Evolutionary conservation across 2,888 invertebrate species (phyloP).

Genomic region (Ecdyonurus torrentis): DNA sequence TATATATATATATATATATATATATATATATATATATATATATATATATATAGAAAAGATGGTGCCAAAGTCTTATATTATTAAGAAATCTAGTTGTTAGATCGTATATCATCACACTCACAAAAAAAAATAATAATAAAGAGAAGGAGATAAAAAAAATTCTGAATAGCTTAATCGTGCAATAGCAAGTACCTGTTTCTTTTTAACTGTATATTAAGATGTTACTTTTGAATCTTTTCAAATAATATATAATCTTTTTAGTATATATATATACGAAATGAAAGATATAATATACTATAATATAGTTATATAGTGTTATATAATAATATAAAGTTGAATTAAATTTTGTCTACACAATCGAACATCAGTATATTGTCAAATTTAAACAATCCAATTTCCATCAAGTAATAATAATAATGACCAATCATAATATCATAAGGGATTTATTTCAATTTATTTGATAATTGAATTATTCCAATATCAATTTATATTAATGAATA

Average conservation of each 20-base stretch:
- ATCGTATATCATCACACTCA: not conserved
- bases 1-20: too few species aligned
- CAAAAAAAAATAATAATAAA: too few species aligned
- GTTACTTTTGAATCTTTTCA: too few species aligned
- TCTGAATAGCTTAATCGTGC: not conserved
- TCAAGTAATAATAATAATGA: not conserved
- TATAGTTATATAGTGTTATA: too few species aligned
- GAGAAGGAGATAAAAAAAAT: too few species aligned
- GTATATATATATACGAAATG: too few species aligned
- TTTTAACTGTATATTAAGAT: too few species aligned
- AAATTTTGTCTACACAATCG: too few species aligned
- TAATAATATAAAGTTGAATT: too few species aligned
- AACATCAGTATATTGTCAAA: not conserved
- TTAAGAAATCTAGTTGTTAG: not conserved
- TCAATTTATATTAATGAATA: not conserved
- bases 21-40: not conserved
- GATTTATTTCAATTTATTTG: not conserved
- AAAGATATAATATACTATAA: too few species aligned
- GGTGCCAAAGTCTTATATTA: not conserved
- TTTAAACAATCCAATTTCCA: not conserved
- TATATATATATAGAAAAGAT: not conserved
- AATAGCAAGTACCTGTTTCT: too few species aligned
- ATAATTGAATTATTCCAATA: not conserved
- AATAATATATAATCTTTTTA: too few species aligned
- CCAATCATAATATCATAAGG: not conserved